Percentiles rank a stretch among this genome's conserved stretches.
These are phyloP conservation scores for Tretioscincus oriximinensis DNA, from an alignment of 2,113 vertebrate species.

Conservation along the genomic window DNA sequence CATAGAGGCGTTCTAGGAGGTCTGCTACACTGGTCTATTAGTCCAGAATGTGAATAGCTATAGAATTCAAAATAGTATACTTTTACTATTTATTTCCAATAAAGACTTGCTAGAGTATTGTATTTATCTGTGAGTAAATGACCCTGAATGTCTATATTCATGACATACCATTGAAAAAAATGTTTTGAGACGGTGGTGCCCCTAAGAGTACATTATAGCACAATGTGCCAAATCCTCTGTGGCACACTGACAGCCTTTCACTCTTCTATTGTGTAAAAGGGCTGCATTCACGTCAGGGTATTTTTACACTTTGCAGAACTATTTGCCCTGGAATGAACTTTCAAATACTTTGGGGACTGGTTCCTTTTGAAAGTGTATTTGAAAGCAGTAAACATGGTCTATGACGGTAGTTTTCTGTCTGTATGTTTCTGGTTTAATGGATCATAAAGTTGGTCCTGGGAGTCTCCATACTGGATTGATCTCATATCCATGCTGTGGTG, in stretches of 20 bases:
- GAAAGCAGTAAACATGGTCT: background rate
- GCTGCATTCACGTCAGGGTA: background rate
- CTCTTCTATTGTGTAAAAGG: background rate
- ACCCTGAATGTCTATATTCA: too few species aligned
- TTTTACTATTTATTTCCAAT: too few species aligned
- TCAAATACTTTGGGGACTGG: background rate
- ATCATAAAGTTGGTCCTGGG: background rate
- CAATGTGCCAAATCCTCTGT: background rate
- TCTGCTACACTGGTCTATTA: too few species aligned
- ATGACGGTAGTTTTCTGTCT: background rate
- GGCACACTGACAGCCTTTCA: background rate
- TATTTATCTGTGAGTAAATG: too few species aligned
- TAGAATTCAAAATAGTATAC: too few species aligned
- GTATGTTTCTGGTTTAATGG: background rate
- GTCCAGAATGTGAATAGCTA: too few species aligned
- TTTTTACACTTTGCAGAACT: background rate
- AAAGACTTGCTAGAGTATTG: too few species aligned
- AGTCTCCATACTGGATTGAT: constrained; percentile 1
- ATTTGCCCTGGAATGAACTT: constrained; percentile 6
- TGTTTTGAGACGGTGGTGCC: too few species aligned
- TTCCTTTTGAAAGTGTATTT: background rate
- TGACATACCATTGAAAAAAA: too few species aligned
- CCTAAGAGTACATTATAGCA: background rate
- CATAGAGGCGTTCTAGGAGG: too few species aligned
- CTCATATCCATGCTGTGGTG: background rate